Evolutionary conservation across 2,888 invertebrate species (phyloP).

Genomic region (Chrysodeixis includens): DNA sequence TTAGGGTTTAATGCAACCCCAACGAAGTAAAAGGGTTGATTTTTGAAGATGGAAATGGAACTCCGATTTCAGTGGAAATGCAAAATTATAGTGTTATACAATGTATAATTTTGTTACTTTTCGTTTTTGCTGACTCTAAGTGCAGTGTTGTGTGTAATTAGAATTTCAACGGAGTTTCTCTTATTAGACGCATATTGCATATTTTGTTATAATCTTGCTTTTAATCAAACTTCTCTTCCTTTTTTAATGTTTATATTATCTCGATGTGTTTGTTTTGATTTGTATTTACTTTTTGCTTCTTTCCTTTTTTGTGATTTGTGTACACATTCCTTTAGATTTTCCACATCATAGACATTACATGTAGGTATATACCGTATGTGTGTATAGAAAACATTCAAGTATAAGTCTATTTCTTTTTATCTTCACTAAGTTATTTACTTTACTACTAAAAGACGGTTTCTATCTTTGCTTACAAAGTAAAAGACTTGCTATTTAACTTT

Average conservation of each 20-base stretch:
- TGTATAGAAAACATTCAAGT: too few relatives aligned
- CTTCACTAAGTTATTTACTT: neutral
- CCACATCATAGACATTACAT: too few relatives aligned
- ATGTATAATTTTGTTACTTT: neutral
- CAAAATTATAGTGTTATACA: neutral
- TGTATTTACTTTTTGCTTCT: too few relatives aligned
- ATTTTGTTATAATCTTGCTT: neutral
- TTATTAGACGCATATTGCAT: neutral
- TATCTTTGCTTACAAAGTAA: neutral
- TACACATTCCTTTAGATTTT: too few relatives aligned
- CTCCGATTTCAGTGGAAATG: neutral
- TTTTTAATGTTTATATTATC: too few relatives aligned
- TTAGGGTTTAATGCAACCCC: slow-evolving; percentile 7
- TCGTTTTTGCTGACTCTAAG: neutral
- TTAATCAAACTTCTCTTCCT: neutral
- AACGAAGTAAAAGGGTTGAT: neutral
- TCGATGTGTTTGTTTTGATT: too few relatives aligned
- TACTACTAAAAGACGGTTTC: neutral
- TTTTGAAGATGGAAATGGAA: slow-evolving; percentile 8
- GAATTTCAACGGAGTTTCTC: neutral
- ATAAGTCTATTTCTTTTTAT: neutral
- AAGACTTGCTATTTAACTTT: slow-evolving; percentile 5
- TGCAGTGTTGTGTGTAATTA: neutral
- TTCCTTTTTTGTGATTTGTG: too few relatives aligned
- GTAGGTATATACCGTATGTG: too few relatives aligned